Evolutionary conservation across 1,140 invertebrate species (phyloP), one percentile per base, ranked within the genome.

Genomic region (Tetragonula clypearis): DNA sequence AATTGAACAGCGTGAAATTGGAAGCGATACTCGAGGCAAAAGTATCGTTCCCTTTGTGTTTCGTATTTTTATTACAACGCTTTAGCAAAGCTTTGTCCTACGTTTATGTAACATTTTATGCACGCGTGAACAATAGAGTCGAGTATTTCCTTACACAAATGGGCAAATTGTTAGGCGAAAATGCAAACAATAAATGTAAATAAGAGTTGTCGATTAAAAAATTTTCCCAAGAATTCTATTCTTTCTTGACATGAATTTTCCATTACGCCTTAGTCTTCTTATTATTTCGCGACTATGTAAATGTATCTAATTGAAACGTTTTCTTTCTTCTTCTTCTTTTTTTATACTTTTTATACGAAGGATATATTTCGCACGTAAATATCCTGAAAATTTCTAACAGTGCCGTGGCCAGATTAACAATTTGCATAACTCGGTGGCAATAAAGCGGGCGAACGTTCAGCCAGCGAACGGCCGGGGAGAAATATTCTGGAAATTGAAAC

Each of bases 401-500:
- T 62, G n/a, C 60, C 19, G 23, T 62, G n/a, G 23, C 60, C 23
- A 62, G 60, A 14, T 9, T 62, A 62, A 62, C n/a, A 62, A 66
- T 66, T 17, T 30, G 26, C 23, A 30, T n/a, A 66, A 8, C 15
- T 66, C 17, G 14, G 23, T 6, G 21, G 41, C 26, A 41, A 62
- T 77, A 77, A 62, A 49, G 75, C 75, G 49, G 26, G 21, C 26
- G 23, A 60, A 15, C 15, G 14, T 26, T 77, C 26, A 49, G 35
- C 23, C 55, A 4, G 41, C 41, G 41, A 49, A 8, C 19, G 56
- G 21, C 15, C 26, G n/a, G 9, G 49, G 21, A 60, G 53, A 76
- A 35, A 72, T 55, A 26, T 66, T 41, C 26, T 30, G 49, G 26
- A 82, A 76, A 82, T 75, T 76, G 49, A 58, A 65, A 26, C 26